A percentile compares a stretch with the other conserved stretches of the same genome.
phyloP scores from a whole-genome alignment of 2,113 vertebrate genomes.

The Notothenia rossii region DNA sequence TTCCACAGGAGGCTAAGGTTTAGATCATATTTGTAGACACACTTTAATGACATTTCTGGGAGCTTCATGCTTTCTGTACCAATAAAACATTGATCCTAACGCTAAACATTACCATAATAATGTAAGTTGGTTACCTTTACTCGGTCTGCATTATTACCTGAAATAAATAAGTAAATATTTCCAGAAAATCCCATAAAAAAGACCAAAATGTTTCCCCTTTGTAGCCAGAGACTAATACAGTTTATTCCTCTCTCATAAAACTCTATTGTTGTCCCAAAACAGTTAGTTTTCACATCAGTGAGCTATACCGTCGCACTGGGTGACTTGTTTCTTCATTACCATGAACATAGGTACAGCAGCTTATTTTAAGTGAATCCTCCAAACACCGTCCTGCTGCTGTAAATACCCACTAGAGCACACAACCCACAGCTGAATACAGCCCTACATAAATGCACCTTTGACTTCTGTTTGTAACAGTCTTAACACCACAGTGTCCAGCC shows the following conservation, averaged over 20 bases:
- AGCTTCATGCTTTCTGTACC: slow-evolving; percentile 2
- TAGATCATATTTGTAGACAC: slow-evolving; percentile 29
- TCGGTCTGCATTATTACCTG: neutral
- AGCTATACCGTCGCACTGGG: neutral
- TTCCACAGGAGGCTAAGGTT: slow-evolving; percentile 25
- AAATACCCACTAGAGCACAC: slow-evolving; percentile 27
- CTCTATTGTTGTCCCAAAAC: neutral
- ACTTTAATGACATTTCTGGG: neutral
- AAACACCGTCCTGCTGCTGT: slow-evolving; percentile 23
- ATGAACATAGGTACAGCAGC: neutral
- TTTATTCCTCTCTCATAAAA: neutral
- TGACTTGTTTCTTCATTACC: slow-evolving; percentile 5
- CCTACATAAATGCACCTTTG: neutral
- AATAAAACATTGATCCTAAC: neutral
- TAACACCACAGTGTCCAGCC: slow-evolving; percentile 3
- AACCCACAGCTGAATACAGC: slow-evolving; percentile 17
- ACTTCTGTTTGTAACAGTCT: slow-evolving; percentile 9
- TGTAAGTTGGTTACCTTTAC: neutral
- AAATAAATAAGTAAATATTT: neutral
- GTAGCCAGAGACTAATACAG: neutral
- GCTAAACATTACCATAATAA: neutral
- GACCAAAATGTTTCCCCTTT: neutral
- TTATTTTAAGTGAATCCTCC: slow-evolving; percentile 24
- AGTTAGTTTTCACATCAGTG: neutral
- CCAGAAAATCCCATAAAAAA: neutral